A percentile compares a stretch with the other conserved stretches of the same genome.
phyloP scores from a whole-genome alignment of 2,888 invertebrate genomes.

The Pseudeuparius sepicola region DNA sequence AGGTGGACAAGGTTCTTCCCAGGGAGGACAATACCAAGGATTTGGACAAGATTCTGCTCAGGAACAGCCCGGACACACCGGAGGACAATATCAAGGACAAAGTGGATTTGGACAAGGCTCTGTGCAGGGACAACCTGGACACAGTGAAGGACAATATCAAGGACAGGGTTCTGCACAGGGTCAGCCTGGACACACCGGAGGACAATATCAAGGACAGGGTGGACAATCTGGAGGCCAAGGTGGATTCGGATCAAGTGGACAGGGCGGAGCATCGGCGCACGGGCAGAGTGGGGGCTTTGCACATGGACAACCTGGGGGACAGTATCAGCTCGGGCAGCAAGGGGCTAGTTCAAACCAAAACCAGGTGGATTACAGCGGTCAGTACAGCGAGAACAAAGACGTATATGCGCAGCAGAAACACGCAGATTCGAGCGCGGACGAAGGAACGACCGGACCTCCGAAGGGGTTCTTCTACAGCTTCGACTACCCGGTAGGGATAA shows the following conservation, averaged over 20 bases:
- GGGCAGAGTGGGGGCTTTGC: conserved; percentile 7
- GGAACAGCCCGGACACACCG: conserved; percentile 12
- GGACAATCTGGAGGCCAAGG: conserved; percentile 13
- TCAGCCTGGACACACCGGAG: conserved; percentile 6
- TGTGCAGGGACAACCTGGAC: conserved; percentile 13
- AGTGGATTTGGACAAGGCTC: conserved; percentile 9
- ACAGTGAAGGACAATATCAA: conserved; percentile 5
- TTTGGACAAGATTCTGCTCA: too few relatives aligned
- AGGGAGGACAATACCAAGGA: conserved; percentile 10
- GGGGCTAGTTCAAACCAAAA: conserved; percentile 13
- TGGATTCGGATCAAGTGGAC: conserved; percentile 5
- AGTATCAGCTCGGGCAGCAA: conserved; percentile 10
- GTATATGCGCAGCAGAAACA: conserved; percentile 19
- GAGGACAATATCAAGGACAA: conserved; percentile 8
- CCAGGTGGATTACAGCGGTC: conserved; percentile 23
- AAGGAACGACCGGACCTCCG: conserved; percentile 42
- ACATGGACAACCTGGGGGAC: conserved; percentile 15
- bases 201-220: conserved; percentile 6
- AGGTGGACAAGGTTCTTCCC: conserved; percentile 7
- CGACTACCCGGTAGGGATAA: conserved; percentile 53
- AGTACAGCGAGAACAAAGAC: conserved; percentile 23
- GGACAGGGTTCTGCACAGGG: conserved; percentile 5
- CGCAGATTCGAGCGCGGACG: conserved; percentile 28
- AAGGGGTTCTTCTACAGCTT: conserved; percentile 65
- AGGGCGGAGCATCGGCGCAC: conserved; percentile 9